Evolutionary conservation across 1,140 invertebrate species (phyloP).

Genomic region (Bacillus rossius): DNA sequence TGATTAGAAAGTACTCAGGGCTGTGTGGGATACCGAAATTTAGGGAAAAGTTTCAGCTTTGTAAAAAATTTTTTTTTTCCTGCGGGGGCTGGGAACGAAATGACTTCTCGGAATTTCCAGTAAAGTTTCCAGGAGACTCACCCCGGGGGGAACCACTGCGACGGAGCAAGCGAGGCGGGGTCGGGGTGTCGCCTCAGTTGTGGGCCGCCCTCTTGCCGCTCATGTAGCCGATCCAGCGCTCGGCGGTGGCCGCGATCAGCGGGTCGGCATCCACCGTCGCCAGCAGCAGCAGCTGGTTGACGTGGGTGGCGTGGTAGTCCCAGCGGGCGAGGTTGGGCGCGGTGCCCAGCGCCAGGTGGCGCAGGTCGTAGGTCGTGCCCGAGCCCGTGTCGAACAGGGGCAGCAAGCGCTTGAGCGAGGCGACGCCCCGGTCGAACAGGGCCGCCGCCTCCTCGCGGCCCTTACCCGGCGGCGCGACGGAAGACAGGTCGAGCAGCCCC

Average conservation of each 20-base stretch:
- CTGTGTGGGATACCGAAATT: too few species aligned
- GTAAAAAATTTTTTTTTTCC: too few species aligned
- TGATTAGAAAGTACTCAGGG: too few species aligned
- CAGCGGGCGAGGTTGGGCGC: conserved; percentile 90
- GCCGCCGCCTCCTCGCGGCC: conserved; percentile 63
- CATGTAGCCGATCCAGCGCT: conserved; percentile 95
- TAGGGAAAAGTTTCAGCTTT: too few species aligned
- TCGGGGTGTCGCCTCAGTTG: too few species aligned
- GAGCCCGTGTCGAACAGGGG: conserved; percentile 93
- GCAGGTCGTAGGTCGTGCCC: conserved; percentile 93
- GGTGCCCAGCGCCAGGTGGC: conserved; percentile 83
- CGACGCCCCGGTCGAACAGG: conserved; percentile 82
- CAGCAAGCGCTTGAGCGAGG: conserved; percentile 83
- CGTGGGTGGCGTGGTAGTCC: conserved; percentile 98
- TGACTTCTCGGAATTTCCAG: too few species aligned
- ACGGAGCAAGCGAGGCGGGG: too few species aligned
- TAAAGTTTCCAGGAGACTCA: too few species aligned
- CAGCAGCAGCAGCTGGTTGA: conserved; percentile 90
- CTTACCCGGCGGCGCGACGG: conserved; percentile 48
- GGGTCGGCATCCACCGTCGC: conserved; percentile 83
- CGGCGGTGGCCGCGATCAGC: conserved; percentile 76
- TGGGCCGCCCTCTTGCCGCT: conserved; percentile 89
- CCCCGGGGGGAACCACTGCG: too few species aligned
- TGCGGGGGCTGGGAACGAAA: too few species aligned
- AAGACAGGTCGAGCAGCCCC: conserved; percentile 89